These are phyloP conservation scores for Pseudobourletiella spinata DNA, from an alignment of 1,140 invertebrate genomes.

Conservation along the genomic window DNA sequence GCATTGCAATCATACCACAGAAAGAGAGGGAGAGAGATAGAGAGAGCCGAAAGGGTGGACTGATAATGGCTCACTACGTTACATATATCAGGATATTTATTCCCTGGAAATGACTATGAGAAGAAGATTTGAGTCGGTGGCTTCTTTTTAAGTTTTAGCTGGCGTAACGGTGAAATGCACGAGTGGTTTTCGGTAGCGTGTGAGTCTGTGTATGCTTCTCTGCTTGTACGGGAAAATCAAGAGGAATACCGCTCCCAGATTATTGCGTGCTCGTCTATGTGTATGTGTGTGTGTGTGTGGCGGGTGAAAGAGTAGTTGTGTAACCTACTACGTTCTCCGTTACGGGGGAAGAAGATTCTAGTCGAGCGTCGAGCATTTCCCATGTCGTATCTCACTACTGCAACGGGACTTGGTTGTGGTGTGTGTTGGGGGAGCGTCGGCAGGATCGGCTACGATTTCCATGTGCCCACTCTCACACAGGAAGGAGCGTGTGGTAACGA, in stretches of 20 bases:
- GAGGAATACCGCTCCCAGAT: neutral
- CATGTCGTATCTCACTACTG: no score
- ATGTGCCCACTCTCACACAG: no score
- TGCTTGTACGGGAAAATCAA: no score
- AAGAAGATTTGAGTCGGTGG: no score
- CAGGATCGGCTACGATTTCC: no score
- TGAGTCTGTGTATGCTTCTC: no score
- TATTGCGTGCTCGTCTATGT: neutral
- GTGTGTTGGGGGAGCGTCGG: no score
- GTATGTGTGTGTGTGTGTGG: neutral
- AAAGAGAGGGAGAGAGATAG: neutral
- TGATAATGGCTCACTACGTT: neutral
- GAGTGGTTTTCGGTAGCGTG: no score
- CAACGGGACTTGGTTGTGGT: no score
- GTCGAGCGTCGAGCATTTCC: no score
- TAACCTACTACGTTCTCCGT: no score
- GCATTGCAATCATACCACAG: neutral
- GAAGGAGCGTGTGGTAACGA: no score
- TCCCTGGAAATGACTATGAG: neutral
- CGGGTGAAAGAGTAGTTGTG: neutral
- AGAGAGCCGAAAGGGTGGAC: neutral
- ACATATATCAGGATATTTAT: neutral
- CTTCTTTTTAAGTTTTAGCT: neutral
- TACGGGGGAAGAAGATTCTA: neutral
- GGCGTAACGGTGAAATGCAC: neutral